phyloP scores from a whole-genome alignment of 2,113 vertebrate species.

The Eonycteris spelaea region DNA sequence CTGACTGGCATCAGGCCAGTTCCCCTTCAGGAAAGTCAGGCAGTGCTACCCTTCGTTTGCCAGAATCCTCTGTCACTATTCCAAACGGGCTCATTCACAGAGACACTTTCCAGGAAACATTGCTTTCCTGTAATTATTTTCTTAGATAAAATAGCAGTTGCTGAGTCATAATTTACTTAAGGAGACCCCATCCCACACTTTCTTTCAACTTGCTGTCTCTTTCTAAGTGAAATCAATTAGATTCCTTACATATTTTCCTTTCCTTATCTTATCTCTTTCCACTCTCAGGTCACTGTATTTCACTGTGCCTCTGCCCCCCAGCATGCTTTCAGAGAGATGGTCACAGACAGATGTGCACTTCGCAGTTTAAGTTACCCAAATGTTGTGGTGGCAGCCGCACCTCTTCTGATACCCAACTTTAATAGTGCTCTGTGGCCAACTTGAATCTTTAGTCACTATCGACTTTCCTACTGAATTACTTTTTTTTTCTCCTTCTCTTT shows the following conservation, averaged over 20 bases:
- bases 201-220: slow-evolving; percentile 30
- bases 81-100: slow-evolving; percentile 4
- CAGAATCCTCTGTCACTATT: slow-evolving; percentile 33
- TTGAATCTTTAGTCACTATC: neutral
- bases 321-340: slow-evolving; percentile 28
- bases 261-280: slow-evolving; percentile 26
- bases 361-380: slow-evolving; percentile 51
- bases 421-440: neutral
- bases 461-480: slow-evolving; percentile 66
- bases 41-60: neutral
- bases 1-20: neutral
- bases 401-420: neutral
- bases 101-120: slow-evolving; percentile 60
- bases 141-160: slow-evolving; percentile 36
- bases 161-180: slow-evolving; percentile 43
- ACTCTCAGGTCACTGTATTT: slow-evolving; percentile 32
- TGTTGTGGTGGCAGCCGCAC: neutral
- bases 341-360: slow-evolving; percentile 42
- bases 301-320: neutral
- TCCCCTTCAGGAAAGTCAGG: neutral
- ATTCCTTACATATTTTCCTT: slow-evolving; percentile 5
- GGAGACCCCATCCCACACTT: neutral
- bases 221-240: slow-evolving; percentile 2
- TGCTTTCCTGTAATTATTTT: slow-evolving; percentile 61
- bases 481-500: slow-evolving; percentile 66